These are phyloP conservation scores for Mylabris sibirica DNA, from an alignment of 2,888 invertebrate species.

Conservation along the genomic window DNA sequence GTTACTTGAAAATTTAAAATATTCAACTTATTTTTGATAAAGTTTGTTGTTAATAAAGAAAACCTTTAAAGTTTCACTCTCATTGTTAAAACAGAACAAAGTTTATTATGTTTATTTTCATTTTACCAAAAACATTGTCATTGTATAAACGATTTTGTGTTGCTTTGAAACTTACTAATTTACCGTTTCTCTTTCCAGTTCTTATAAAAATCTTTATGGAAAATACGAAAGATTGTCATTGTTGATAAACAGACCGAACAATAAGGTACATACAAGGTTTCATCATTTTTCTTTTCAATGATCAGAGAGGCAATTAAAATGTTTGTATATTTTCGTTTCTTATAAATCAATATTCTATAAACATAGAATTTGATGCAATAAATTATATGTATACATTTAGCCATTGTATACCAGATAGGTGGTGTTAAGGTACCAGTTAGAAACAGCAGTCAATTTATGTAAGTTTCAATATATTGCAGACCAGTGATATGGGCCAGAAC, in stretches of 20 bases:
- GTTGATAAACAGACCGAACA: not conserved
- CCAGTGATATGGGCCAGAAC: conserved; percentile 42
- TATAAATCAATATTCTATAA: not conserved
- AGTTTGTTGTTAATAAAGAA: not conserved
- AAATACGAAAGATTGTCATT: not conserved
- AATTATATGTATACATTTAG: not conserved
- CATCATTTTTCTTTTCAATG: not conserved
- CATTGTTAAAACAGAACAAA: conserved; percentile 18
- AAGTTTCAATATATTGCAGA: conserved; percentile 37
- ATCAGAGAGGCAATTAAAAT: not conserved
- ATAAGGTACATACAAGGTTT: not conserved
- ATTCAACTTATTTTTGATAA: not conserved
- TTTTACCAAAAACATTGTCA: conserved; percentile 13
- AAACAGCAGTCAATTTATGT: conserved; percentile 13
- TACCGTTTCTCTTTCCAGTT: not conserved
- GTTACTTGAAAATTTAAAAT: not conserved
- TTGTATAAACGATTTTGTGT: conserved; percentile 12
- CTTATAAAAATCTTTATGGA: not conserved
- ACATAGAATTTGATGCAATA: not conserved
- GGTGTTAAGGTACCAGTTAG: conserved; percentile 17
- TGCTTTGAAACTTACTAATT: not conserved
- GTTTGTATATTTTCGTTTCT: not conserved
- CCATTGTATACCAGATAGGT: conserved; percentile 29
- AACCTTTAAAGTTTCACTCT: conserved; percentile 9
- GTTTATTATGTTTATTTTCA: conserved; percentile 18